A percentile compares a stretch with the other conserved stretches of the same genome.
Conservation (phyloP, 1,140 invertebrate genomes). For the Drosophila arawakana region DNA sequence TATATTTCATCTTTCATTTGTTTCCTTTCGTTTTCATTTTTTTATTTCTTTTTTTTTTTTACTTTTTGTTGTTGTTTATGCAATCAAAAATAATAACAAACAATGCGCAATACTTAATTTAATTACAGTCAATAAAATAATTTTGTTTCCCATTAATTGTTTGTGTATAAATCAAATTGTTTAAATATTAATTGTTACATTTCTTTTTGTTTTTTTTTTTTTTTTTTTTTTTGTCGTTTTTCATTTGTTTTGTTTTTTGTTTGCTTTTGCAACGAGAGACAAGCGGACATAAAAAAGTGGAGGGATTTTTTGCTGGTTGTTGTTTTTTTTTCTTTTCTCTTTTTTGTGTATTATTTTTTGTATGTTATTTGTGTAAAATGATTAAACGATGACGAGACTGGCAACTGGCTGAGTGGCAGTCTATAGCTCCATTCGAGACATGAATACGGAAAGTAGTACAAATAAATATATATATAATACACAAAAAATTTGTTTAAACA, state of each 20-base stretch:
- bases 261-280: conserved; percentile 32
- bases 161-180: conserved; percentile 41
- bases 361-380: conserved; percentile 36
- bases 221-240: conserved; percentile 4
- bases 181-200: conserved; percentile 41
- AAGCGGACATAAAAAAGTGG: conserved; percentile 66
- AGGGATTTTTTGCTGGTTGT: conserved; percentile 62
- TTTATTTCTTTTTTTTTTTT: conserved; percentile 1
- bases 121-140: conserved; percentile 68
- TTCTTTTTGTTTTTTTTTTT: conserved; percentile 31
- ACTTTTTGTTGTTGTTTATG: conserved; percentile 52
- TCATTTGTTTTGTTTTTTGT: conserved; percentile 36
- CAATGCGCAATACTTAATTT: conserved; percentile 68
- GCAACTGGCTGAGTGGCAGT: conserved; percentile 3
- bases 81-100: conserved; percentile 80
- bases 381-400: conserved; percentile 24
- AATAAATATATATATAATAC: conserved; percentile 9
- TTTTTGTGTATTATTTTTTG: conserved; percentile 16
- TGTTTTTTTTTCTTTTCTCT: conserved; percentile 37
- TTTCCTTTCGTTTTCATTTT: background rate
- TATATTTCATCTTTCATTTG: conserved; percentile 35
- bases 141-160: conserved; percentile 45
- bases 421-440: conserved; percentile 28
- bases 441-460: conserved; percentile 12
- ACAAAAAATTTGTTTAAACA: conserved; percentile 5